Conservation (phyloP, 1,140 invertebrate genomes). For the Meteorus sp. region DNA sequence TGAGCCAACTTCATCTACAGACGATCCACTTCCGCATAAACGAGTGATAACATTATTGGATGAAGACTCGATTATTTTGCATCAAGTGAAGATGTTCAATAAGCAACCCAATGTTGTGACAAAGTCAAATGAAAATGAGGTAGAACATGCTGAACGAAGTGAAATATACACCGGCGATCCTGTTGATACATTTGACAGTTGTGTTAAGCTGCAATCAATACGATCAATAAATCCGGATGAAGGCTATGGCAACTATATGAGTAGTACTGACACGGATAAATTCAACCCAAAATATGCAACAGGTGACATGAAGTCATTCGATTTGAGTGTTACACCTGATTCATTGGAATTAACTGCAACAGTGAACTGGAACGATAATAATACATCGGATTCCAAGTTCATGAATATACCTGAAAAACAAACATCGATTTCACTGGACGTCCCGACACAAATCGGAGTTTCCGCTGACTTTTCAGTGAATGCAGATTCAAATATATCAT, state of each 20-base stretch:
- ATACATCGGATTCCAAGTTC: too few relatives aligned
- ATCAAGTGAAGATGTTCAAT: conserved; percentile 40
- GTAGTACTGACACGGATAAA: conserved; percentile 17
- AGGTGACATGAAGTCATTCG: conserved; percentile 12
- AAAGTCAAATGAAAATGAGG: conserved; percentile 22
- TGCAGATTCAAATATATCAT: too few relatives aligned
- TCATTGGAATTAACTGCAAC: conserved; percentile 42
- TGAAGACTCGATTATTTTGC: conserved; percentile 45
- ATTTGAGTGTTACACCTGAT: conserved; percentile 46
- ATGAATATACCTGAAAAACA: too few relatives aligned
- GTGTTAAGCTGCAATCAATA: conserved; percentile 50
- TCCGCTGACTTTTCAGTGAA: too few relatives aligned
- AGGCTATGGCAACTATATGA: not conserved
- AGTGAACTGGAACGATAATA: not conserved
- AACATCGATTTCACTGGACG: too few relatives aligned
- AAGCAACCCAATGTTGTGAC: conserved; percentile 27
- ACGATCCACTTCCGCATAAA: conserved; percentile 19
- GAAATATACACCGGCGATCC: conserved; percentile 50
- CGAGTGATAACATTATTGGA: conserved; percentile 39
- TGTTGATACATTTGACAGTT: conserved; percentile 42
- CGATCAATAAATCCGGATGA: conserved; percentile 46
- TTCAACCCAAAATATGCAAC: too few relatives aligned
- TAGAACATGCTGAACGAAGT: conserved; percentile 26
- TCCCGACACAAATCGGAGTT: too few relatives aligned
- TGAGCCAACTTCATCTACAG: conserved; percentile 26